These are phyloP conservation scores for Lepus americanus DNA, from an alignment of 2,113 vertebrate species.

Conservation along the genomic window DNA sequence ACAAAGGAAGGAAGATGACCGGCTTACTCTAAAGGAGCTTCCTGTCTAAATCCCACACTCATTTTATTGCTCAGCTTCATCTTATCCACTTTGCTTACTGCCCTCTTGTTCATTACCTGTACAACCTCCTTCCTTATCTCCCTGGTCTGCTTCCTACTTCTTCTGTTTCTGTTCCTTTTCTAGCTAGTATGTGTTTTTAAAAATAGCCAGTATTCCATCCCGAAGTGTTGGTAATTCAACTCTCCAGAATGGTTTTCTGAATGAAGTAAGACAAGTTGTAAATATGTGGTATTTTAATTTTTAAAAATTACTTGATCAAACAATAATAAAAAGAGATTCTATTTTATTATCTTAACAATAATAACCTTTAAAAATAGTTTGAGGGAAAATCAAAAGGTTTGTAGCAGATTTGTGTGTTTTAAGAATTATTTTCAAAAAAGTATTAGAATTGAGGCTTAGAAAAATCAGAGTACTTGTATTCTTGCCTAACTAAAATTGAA, in stretches of 20 bases:
- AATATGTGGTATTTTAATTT: slow-evolving; percentile 28
- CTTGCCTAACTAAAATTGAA: background rate
- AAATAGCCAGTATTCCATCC: background rate
- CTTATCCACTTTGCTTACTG: background rate
- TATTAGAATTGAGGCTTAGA: background rate
- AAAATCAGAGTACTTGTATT: slow-evolving; percentile 22
- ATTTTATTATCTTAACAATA: background rate
- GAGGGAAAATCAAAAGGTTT: background rate
- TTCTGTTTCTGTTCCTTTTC: background rate
- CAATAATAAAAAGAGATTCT: background rate
- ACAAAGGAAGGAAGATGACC: background rate
- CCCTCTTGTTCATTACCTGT: background rate
- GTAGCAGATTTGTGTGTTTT: background rate
- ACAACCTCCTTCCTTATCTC: background rate
- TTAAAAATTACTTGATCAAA: slow-evolving; percentile 27
- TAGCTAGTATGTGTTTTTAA: background rate
- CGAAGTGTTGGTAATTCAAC: background rate
- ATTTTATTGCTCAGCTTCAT: accelerated
- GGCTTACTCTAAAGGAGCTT: background rate
- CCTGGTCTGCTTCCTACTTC: background rate
- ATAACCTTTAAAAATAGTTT: slow-evolving; percentile 45
- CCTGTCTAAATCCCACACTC: background rate
- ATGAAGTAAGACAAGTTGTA: slow-evolving; percentile 5
- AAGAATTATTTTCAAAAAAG: slow-evolving; percentile 48
- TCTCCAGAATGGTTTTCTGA: slow-evolving; percentile 45